Evolutionary conservation across 2,113 vertebrate species (phyloP).

Genomic region (Dasyprocta punctata): DNA sequence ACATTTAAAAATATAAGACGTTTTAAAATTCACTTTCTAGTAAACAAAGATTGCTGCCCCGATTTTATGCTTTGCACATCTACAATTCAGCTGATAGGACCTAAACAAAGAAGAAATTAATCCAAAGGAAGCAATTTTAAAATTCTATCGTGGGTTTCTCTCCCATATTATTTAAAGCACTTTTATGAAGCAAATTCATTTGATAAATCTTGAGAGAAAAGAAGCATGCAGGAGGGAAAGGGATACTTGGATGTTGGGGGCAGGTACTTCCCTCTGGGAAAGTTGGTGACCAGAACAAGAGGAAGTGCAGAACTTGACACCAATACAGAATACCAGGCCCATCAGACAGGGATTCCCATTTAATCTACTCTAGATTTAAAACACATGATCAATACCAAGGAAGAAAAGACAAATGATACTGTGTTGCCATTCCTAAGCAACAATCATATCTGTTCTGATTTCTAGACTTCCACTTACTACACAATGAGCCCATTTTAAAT

Average conservation of each 20-base stretch:
- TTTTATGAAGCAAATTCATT: not conserved
- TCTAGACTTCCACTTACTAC: not conserved
- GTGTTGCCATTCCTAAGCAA: not conserved
- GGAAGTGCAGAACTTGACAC: not conserved
- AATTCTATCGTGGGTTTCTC: not conserved
- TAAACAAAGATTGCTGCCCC: not conserved
- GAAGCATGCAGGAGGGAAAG: not conserved
- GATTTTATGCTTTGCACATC: not conserved
- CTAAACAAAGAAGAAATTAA: not conserved
- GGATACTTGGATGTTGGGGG: not conserved
- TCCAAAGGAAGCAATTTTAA: not conserved
- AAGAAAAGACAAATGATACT: constrained; percentile 15
- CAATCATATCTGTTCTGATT: not conserved
- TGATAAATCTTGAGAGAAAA: not conserved
- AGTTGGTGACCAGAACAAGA: not conserved
- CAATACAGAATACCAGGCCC: not conserved
- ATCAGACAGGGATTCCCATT: not conserved
- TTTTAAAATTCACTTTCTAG: not conserved
- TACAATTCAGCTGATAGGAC: not conserved
- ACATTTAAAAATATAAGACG: not conserved
- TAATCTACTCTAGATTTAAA: not conserved
- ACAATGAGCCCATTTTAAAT: not conserved
- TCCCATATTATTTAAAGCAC: not conserved
- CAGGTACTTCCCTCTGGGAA: not conserved
- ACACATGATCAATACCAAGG: not conserved